Base-by-base conservation (phyloP, 53 echinoderm and acorn worm species). In the Patiria pectinifera region DNA sequence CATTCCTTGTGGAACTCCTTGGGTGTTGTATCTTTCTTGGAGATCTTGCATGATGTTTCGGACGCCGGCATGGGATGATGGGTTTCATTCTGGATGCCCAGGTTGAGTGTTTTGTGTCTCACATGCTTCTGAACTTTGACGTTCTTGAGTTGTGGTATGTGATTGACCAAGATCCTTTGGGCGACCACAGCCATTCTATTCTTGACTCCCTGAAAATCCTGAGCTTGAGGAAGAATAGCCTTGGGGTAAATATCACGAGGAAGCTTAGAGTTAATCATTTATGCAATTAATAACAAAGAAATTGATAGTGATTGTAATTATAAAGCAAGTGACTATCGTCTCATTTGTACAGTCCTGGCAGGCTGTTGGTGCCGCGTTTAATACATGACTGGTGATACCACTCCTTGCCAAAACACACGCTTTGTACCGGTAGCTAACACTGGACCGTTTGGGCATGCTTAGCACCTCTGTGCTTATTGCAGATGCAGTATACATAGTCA, bases 1-100 rank as follows among this genome's bases (percentile, higher is more conserved):
- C 3, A 26, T 58, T 84, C 62, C 11, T 84, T 84, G 84, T 84
- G 62, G 61, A 84, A 84, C 11, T 84, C 84, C 61, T 84, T 35
- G 26, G 62, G 84, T 9, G 63, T 43, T n/a, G 43, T 62, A 62
- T 15, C 24, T 62, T 3, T 78, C 14, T 43, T 84, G 84, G 6
- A 84, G 63, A 63, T 62, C 6, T 2, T 43, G 62, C 84, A 84
- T 62, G 23, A 84, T 84, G 63, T 11, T 62, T 14, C 43, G 61
- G 0, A 62, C 84, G 8, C 84, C 66, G 2, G 62, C 9, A 11
- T 62, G 62, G 11, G 63, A 62, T 25, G 43, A 7, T 0, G 84
- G n/a, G n/a, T n/a, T n/a, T n/a, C n/a, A n/a, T n/a, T n/a, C n/a
- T n/a, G n/a, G n/a, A n/a, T n/a, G n/a, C n/a, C n/a, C n/a, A n/a